These are phyloP conservation scores for Callosobruchus maculatus DNA, from an alignment of 2,888 invertebrate genomes.

Conservation along the genomic window DNA sequence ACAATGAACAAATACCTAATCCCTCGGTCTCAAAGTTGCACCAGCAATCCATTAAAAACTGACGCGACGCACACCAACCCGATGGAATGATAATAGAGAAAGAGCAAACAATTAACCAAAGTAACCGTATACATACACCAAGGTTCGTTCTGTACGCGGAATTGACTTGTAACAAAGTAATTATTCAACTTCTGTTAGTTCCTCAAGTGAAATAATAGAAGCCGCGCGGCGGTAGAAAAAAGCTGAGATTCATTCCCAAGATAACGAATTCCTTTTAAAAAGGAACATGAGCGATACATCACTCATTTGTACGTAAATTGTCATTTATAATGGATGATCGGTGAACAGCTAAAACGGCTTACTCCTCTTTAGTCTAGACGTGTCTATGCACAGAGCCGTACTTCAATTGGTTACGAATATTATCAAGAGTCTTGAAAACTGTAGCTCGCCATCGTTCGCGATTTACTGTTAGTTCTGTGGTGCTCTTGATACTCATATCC, in stretches of 20 bases:
- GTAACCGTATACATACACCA: neutral
- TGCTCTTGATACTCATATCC: too few species aligned
- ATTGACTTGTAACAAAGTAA: neutral
- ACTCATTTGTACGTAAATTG: constrained; percentile 32
- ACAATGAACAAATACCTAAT: too few species aligned
- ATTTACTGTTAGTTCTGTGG: too few species aligned
- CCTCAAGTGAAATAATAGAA: constrained; percentile 4
- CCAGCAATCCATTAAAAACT: neutral
- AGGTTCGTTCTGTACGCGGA: neutral
- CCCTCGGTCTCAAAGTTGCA: neutral
- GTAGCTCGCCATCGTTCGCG: too few species aligned
- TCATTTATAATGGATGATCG: constrained; percentile 32
- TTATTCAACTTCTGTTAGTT: neutral
- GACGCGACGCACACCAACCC: neutral
- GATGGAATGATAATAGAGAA: neutral
- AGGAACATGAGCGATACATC: constrained; percentile 21
- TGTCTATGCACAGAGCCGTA: neutral
- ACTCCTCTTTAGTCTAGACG: neutral
- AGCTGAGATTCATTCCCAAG: constrained; percentile 14
- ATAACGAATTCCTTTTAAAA: constrained; percentile 1
- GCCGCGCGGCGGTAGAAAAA: neutral
- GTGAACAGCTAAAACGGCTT: constrained; percentile 32
- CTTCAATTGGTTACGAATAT: neutral
- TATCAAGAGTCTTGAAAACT: too few species aligned
- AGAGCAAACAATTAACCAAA: neutral